Percentiles rank a stretch among this genome's conserved stretches.
phyloP scores from a whole-genome alignment of 2,113 vertebrate genomes.

The Crotalus tigris region DNA sequence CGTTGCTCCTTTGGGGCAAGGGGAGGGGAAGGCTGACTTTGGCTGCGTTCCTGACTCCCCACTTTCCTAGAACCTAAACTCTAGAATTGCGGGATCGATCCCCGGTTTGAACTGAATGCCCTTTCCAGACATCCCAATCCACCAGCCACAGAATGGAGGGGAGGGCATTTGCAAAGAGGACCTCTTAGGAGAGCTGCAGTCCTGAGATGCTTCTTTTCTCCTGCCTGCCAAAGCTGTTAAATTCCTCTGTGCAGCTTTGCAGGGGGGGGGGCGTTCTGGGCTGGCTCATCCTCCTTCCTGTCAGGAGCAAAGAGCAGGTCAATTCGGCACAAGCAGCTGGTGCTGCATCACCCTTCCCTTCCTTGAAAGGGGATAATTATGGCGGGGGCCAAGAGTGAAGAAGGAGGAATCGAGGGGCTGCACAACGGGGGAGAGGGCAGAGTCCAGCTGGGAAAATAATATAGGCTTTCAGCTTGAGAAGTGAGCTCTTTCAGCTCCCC shows the following conservation, averaged over 20 bases:
- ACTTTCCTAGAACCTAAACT: background rate
- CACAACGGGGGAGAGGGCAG: too few species aligned
- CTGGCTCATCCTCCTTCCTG: background rate
- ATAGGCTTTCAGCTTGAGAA: background rate
- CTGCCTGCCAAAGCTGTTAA: background rate
- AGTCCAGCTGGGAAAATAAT: background rate
- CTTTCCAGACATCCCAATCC: background rate
- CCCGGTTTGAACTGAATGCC: background rate
- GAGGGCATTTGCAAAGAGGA: background rate
- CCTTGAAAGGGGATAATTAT: background rate
- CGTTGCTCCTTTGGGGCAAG: background rate
- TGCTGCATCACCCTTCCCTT: background rate
- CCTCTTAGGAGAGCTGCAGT: background rate
- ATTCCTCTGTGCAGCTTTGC: background rate
- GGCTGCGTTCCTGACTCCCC: accelerated
- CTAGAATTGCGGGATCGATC: background rate
- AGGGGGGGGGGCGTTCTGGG: too few species aligned
- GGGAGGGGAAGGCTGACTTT: background rate
- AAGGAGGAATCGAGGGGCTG: background rate
- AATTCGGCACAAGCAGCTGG: background rate
- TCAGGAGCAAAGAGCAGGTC: background rate
- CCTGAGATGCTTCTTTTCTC: accelerated
- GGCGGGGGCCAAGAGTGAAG: background rate
- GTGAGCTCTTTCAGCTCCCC: background rate
- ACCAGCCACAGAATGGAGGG: background rate